These are phyloP conservation scores for Desmophyllum pertusum DNA, from an alignment of 92 coral and sea anemone species.

Conservation along the genomic window DNA sequence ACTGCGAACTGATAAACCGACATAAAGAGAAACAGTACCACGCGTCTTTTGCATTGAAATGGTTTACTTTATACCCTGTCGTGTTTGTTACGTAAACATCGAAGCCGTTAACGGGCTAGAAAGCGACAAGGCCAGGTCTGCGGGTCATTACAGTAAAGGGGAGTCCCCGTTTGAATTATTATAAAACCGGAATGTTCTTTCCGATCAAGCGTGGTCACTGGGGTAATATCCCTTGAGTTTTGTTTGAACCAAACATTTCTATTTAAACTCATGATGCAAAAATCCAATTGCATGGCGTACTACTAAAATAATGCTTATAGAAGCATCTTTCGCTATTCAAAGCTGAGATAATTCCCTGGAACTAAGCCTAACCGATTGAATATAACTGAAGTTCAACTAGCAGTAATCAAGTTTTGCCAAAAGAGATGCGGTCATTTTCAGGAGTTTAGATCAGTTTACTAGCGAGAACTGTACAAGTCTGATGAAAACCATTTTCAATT, in stretches of 20 bases:
- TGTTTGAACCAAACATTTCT: neutral
- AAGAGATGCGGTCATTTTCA: neutral
- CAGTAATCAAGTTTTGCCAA: neutral
- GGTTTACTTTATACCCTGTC: neutral
- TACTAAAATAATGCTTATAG: neutral
- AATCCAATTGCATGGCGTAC: neutral
- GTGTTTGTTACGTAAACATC: neutral
- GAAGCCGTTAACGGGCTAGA: neutral
- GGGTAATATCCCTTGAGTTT: constrained; percentile 23
- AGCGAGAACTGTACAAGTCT: neutral
- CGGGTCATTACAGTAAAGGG: neutral
- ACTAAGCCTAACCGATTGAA: neutral
- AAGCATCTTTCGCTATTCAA: neutral
- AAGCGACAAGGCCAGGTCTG: no score
- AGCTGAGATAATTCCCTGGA: neutral
- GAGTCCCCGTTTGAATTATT: constrained; percentile 4
- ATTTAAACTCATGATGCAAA: neutral
- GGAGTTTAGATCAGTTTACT: neutral
- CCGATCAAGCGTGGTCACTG: neutral
- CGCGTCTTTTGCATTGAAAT: constrained; percentile 9
- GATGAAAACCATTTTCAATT: neutral
- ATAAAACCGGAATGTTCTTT: neutral
- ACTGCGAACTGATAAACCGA: neutral
- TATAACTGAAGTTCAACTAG: neutral
- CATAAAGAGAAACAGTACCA: neutral